These are phyloP conservation scores for Petrocephalus sullivani DNA, from an alignment of 2,797 vertebrate species.

Conservation along the genomic window DNA sequence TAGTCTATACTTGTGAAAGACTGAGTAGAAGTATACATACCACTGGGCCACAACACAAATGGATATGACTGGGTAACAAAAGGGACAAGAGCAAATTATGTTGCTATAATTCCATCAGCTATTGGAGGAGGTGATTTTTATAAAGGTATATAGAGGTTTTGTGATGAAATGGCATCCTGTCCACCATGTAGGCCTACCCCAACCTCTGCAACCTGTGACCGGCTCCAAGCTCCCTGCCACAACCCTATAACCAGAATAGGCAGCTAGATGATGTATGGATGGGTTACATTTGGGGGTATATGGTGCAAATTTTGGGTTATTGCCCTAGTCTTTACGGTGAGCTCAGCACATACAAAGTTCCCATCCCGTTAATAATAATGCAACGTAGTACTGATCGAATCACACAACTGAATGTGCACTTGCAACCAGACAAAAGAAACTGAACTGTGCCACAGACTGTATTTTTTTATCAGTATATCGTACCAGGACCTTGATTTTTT, in stretches of 20 bases:
- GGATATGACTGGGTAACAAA: not conserved
- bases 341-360: not conserved
- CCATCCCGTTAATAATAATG: not conserved
- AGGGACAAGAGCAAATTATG: not conserved
- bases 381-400: not conserved
- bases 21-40: not conserved
- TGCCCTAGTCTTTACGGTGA: not conserved
- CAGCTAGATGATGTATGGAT: not conserved
- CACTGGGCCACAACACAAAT: not conserved
- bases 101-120: not conserved
- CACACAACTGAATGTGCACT: not conserved
- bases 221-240: not conserved
- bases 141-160: not conserved
- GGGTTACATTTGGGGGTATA: not conserved
- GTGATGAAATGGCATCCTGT: not conserved
- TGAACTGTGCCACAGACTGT: not conserved
- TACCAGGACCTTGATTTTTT: not conserved
- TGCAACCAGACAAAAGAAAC: not conserved
- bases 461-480: not conserved
- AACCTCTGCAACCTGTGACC: not conserved
- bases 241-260: not conserved
- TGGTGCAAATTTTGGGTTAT: not conserved
- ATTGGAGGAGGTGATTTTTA: not conserved
- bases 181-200: not conserved
- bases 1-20: not conserved